These are phyloP conservation scores for Pandemis cinnamomeana DNA, from an alignment of 2,888 invertebrate genomes.

Conservation along the genomic window DNA sequence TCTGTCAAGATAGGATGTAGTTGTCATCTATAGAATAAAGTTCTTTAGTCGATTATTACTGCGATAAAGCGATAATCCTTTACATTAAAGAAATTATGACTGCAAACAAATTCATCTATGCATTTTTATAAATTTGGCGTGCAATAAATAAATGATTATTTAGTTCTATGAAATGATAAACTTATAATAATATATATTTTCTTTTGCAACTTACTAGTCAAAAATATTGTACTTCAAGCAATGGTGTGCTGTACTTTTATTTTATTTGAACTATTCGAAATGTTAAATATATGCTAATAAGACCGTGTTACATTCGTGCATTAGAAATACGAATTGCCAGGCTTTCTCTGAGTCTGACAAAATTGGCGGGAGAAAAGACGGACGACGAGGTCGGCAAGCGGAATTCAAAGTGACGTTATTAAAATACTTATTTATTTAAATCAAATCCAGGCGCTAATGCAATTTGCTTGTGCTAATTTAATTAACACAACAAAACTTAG, in stretches of 20 bases:
- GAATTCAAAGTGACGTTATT: conserved; percentile 1
- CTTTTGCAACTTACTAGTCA: conserved; percentile 27
- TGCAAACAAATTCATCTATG: not conserved
- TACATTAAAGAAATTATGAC: not conserved
- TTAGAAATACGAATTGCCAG: not conserved
- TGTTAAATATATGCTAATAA: conserved; percentile 14
- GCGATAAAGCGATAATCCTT: not conserved
- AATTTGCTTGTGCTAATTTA: conserved; percentile 15
- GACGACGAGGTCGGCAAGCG: conserved; percentile 2
- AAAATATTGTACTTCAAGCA: conserved; percentile 20
- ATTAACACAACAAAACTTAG: conserved; percentile 3
- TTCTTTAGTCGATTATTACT: not conserved
- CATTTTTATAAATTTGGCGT: not conserved
- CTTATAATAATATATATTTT: not conserved
- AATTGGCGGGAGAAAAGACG: conserved; percentile 1
- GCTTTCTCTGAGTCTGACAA: conserved; percentile 1
- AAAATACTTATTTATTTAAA: not conserved
- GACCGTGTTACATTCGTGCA: not conserved
- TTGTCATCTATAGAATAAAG: not conserved
- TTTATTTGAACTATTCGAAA: not conserved
- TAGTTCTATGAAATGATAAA: not conserved
- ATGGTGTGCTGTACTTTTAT: conserved; percentile 4
- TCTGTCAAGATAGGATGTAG: not conserved
- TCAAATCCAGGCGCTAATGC: not conserved
- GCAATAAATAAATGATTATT: conserved; percentile 7